Percentiles rank a stretch among this genome's conserved stretches.
Evolutionary conservation across 2,888 invertebrate genomes (phyloP).

Genomic region (Eucera pruinosa): DNA sequence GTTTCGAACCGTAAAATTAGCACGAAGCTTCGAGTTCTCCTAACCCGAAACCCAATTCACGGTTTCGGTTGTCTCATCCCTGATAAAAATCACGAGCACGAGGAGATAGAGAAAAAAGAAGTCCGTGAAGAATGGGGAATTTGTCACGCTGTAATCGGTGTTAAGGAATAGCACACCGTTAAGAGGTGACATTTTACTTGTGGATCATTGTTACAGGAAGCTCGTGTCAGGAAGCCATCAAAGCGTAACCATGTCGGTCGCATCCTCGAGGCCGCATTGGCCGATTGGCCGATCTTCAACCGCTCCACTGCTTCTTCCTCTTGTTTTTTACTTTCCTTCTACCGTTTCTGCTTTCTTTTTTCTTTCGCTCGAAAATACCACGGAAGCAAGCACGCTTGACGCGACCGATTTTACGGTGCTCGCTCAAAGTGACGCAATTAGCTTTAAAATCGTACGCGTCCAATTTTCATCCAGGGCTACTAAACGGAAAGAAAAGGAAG

Average conservation of each 20-base stretch:
- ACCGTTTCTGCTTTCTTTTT: constrained; percentile 1
- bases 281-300: constrained; percentile 46
- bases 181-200: constrained; percentile 42
- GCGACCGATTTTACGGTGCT: constrained; percentile 50
- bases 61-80: too few species aligned
- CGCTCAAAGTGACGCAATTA: constrained; percentile 72
- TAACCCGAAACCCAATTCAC: too few species aligned
- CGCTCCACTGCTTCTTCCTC: constrained; percentile 14
- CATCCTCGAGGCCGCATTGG: constrained; percentile 24
- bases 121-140: constrained; percentile 6
- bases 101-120: not conserved
- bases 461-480: constrained; percentile 33
- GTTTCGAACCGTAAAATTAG: too few species aligned
- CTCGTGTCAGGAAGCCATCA: constrained; percentile 72
- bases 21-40: too few species aligned
- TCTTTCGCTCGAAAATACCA: constrained; percentile 32
- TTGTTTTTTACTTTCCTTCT: constrained; percentile 2
- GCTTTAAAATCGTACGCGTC: constrained; percentile 69
- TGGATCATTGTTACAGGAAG: constrained; percentile 65
- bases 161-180: not conserved
- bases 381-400: constrained; percentile 53
- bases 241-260: constrained; percentile 73
- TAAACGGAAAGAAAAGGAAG: not conserved
- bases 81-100: constrained; percentile 1
- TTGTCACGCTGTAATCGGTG: constrained; percentile 13